phyloP scores from a whole-genome alignment of 2,797 vertebrate genomes.

The Enteromius unitaeniatus region DNA sequence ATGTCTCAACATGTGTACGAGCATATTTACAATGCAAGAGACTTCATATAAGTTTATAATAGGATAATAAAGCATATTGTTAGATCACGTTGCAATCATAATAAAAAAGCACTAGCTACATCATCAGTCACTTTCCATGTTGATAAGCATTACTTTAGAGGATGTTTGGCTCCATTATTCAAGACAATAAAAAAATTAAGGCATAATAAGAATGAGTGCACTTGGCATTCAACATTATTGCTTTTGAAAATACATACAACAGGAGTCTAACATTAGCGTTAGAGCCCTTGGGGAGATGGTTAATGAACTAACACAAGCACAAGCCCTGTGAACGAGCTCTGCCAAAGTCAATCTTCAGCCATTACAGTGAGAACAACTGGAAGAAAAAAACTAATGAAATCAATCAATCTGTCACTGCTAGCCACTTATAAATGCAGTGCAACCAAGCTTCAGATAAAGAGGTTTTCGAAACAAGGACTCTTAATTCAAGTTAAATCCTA shows the following conservation, averaged over 20 bases:
- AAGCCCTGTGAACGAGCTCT: conserved; percentile 28
- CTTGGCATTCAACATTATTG: conserved; percentile 30
- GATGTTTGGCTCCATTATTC: conserved; percentile 36
- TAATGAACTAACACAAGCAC: conserved; percentile 49
- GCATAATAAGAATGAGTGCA: conserved; percentile 19
- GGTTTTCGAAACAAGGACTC: neutral
- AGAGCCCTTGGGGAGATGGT: conserved; percentile 28
- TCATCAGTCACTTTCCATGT: conserved; percentile 3
- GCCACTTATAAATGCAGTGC: neutral
- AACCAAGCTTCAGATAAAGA: neutral
- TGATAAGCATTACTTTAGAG: neutral
- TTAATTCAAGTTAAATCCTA: neutral
- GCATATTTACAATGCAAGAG: neutral
- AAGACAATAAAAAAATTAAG: conserved; percentile 30
- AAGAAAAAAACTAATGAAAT: conserved; percentile 20
- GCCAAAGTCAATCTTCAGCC: conserved; percentile 33
- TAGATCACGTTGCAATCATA: neutral
- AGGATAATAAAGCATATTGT: neutral
- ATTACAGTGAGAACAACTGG: conserved; percentile 37
- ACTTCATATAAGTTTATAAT: neutral
- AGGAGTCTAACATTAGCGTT: conserved; percentile 48
- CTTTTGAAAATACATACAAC: conserved; percentile 41
- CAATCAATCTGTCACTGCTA: conserved; percentile 2
- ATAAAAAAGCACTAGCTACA: neutral
- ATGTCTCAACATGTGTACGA: neutral